phyloP scores from a whole-genome alignment of 2,888 invertebrate genomes.

The Phyto melanocephala region DNA sequence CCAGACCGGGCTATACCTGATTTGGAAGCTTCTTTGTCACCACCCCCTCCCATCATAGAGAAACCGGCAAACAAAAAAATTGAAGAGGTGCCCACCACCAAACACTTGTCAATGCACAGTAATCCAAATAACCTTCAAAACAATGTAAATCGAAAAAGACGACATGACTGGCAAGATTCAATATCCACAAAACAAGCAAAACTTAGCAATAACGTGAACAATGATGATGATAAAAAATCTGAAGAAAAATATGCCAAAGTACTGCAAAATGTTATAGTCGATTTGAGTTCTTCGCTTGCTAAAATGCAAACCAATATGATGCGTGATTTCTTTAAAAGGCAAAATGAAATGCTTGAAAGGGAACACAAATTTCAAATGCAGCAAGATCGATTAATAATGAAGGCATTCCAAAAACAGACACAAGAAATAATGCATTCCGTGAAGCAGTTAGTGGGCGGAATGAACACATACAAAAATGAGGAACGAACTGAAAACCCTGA shows the following conservation, averaged over 20 bases:
- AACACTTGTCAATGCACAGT: slow-evolving; percentile 64
- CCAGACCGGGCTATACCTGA: slow-evolving; percentile 73
- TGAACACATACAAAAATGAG: slow-evolving; percentile 21
- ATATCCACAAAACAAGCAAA: slow-evolving; percentile 37
- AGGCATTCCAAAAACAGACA: slow-evolving; percentile 75
- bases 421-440: slow-evolving; percentile 70
- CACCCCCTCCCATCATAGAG: slow-evolving; percentile 67
- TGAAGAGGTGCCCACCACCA: slow-evolving; percentile 59
- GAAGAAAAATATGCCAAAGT: slow-evolving; percentile 63
- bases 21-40: slow-evolving; percentile 70
- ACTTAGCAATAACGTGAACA: slow-evolving; percentile 38
- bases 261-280: slow-evolving; percentile 72
- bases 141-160: slow-evolving; percentile 58
- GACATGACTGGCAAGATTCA: slow-evolving; percentile 55
- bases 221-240: slow-evolving; percentile 36
- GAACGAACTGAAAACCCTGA: background rate
- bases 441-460: slow-evolving; percentile 65
- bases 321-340: slow-evolving; percentile 75
- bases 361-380: slow-evolving; percentile 77
- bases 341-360: slow-evolving; percentile 73
- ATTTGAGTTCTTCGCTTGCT: slow-evolving; percentile 72
- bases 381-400: slow-evolving; percentile 74
- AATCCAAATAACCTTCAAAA: slow-evolving; percentile 53
- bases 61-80: slow-evolving; percentile 46
- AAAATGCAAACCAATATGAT: slow-evolving; percentile 74